Base-by-base conservation (phyloP, 2,888 invertebrate genomes). In the Dysmachus trigonus region DNA sequence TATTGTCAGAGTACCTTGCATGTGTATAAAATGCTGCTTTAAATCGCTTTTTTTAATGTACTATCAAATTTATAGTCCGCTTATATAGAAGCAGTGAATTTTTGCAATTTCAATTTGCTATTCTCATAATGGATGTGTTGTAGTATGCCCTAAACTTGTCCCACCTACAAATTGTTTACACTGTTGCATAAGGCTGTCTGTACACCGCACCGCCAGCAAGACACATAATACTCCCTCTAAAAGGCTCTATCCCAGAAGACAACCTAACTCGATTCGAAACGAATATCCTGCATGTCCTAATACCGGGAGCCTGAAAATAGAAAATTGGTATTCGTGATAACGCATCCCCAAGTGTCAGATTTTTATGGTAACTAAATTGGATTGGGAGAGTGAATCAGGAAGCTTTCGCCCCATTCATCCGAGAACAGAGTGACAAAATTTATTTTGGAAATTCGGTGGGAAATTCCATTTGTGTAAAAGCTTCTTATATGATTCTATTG, bases 291-390 rank as follows among this genome's bases (percentile, higher is more conserved):
- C 2, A 35, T 35, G 51, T 47, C 51, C 27, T 51, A 22, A 38
- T 33, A 76, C 22, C 8, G 76, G 38, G n/a, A 76, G 35, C 33
- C 35, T 35, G 38, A 22, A 76, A 79, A 79, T 22, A 27, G 31
- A 79, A 79, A 47, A 47, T 79, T 79, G 30, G 79, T 79, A 79
- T 79, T 79, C 79, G 77, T 47, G 47, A 41, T 77, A 38, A 77
- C 30, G 31, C 47, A 79, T 33, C 51, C 79, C 79, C 51, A n/a
- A 47, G 79, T 79, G 79, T 79, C 51, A 79, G 51, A 79, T 79
- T 79, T 79, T 51, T 79, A 79, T 79, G 79, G 79, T 79, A 79
- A 79, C 79, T 51, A 79, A 79, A 79, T 79, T 79, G 79, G 79
- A 79, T 79, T 79, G 22, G 27, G 31, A 30, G 79, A 79, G 41